Conservation (phyloP, 2,797 vertebrate species). For the Menidia menidia region DNA sequence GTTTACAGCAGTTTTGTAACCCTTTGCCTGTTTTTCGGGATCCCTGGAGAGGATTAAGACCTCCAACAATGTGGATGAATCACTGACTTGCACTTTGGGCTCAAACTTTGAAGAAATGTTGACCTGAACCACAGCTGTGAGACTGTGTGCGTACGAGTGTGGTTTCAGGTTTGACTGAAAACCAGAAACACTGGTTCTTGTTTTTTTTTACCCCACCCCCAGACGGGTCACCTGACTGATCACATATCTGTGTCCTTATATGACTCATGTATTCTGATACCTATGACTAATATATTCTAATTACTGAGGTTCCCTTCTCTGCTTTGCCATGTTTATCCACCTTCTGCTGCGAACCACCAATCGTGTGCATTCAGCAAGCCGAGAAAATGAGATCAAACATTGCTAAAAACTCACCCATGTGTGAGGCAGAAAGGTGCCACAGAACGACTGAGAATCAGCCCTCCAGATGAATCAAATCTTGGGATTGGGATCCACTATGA, state of each 20-base stretch:
- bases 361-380: constrained; percentile 7
- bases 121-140: neutral
- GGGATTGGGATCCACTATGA: neutral
- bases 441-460: constrained; percentile 4
- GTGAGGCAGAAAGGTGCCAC: constrained; percentile 17
- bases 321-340: constrained; percentile 25
- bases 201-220: constrained; percentile 22
- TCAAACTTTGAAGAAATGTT: neutral
- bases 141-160: neutral
- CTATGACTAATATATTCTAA: constrained; percentile 41
- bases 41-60: constrained; percentile 1
- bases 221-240: constrained; percentile 54
- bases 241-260: constrained; percentile 36
- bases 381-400: constrained; percentile 16
- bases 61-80: constrained; percentile 12
- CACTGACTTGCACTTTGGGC: neutral
- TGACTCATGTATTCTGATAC: constrained; percentile 34
- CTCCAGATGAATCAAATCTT: neutral
- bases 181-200: constrained; percentile 6
- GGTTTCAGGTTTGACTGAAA: neutral
- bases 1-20: constrained; percentile 41
- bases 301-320: constrained; percentile 50
- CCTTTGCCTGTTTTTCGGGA: constrained; percentile 7
- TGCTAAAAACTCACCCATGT: constrained; percentile 23
- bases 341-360: constrained; percentile 9